Conservation (phyloP, 2,797 vertebrate species). For the Etheostoma perlongum region DNA sequence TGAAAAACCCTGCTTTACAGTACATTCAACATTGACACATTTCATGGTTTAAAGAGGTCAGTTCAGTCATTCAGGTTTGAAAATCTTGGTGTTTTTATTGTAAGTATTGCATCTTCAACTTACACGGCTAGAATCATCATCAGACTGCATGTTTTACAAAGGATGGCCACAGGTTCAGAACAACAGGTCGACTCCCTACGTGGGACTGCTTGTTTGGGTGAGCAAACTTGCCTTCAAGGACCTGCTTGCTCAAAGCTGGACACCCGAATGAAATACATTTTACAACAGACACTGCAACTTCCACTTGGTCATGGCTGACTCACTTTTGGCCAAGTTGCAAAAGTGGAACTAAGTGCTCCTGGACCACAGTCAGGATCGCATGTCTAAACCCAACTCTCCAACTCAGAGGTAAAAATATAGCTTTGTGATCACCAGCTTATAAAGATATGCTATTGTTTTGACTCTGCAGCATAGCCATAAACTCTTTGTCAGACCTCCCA, state of each 20-base stretch:
- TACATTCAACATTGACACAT: slow-evolving; percentile 19
- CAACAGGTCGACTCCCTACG: slow-evolving; percentile 64
- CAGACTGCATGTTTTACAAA: slow-evolving; percentile 85
- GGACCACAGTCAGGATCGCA: slow-evolving; percentile 29
- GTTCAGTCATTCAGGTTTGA: slow-evolving; percentile 67
- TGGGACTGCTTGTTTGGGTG: slow-evolving; percentile 49
- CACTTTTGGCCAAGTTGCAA: slow-evolving; percentile 48
- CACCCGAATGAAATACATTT: slow-evolving; percentile 42
- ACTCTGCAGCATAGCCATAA: slow-evolving; percentile 59
- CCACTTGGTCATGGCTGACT: slow-evolving; percentile 28
- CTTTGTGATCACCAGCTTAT: slow-evolving; percentile 62
- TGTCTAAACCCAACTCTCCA: slow-evolving; percentile 37
- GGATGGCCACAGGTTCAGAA: slow-evolving; percentile 80
- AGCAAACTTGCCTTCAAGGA: slow-evolving; percentile 51
- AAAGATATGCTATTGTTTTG: slow-evolving; percentile 59
- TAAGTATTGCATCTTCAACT: slow-evolving; percentile 85
- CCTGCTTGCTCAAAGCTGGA: slow-evolving; percentile 50
- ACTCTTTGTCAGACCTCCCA: slow-evolving; percentile 35
- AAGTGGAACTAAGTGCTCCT: slow-evolving; percentile 30
- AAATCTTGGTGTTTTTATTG: slow-evolving; percentile 85
- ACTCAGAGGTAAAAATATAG: slow-evolving; percentile 65
- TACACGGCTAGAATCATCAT: slow-evolving; percentile 79
- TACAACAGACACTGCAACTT: slow-evolving; percentile 42
- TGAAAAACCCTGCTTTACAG: background rate
- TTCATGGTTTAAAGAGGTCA: slow-evolving; percentile 16